phyloP scores from a whole-genome alignment of 2,113 vertebrate genomes.

The Peucedramus taeniatus region DNA sequence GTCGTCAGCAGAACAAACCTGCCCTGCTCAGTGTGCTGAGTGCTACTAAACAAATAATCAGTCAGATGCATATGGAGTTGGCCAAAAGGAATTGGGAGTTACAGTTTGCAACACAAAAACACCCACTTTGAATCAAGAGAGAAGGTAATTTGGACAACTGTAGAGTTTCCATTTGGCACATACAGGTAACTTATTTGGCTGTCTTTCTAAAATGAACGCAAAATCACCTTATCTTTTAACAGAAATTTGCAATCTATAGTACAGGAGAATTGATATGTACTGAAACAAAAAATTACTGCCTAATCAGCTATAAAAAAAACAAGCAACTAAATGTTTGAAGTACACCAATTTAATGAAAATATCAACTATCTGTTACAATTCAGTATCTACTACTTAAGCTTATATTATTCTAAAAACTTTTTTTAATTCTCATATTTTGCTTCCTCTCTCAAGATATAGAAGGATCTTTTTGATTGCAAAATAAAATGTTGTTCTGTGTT shows the following conservation, averaged over 20 bases:
- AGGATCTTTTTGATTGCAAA: not conserved
- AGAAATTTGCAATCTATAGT: not conserved
- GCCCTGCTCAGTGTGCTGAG: conserved; percentile 48
- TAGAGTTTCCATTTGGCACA: not conserved
- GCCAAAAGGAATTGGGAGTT: not conserved
- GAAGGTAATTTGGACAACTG: not conserved
- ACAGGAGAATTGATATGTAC: not conserved
- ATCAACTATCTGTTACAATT: not conserved
- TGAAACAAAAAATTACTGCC: not conserved
- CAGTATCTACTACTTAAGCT: not conserved
- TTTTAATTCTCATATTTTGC: not conserved
- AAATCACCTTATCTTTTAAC: not conserved
- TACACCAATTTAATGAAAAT: not conserved
- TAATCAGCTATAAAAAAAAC: not conserved
- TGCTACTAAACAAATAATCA: conserved; percentile 55
- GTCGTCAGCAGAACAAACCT: conserved; percentile 64
- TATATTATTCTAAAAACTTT: not conserved
- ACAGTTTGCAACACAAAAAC: not conserved
- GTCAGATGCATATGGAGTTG: not conserved
- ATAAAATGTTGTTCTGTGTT: not conserved
- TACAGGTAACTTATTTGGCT: conserved; percentile 3
- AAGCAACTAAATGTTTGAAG: not conserved
- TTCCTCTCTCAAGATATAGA: not conserved
- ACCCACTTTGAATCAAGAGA: not conserved
- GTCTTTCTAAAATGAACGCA: not conserved